These are phyloP conservation scores for Ptiloglossa arizonensis DNA, from an alignment of 1,140 invertebrate species.

Conservation along the genomic window DNA sequence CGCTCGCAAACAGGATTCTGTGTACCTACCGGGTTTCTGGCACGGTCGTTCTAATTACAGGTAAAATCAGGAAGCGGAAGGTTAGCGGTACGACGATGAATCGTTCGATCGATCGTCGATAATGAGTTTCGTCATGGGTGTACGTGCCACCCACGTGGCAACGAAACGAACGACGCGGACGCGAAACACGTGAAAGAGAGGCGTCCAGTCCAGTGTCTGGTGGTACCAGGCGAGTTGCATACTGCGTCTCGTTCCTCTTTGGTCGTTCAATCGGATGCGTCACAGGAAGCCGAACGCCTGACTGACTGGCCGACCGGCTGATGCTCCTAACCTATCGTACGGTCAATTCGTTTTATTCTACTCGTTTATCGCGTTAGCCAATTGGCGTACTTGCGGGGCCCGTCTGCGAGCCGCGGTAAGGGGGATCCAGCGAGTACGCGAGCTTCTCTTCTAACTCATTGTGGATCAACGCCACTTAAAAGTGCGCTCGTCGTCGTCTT, in stretches of 20 bases:
- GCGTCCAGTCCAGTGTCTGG: conserved; percentile 64
- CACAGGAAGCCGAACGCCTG: conserved; percentile 68
- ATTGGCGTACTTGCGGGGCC: conserved; percentile 58
- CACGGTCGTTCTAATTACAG: conserved; percentile 26
- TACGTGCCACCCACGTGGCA: conserved; percentile 40
- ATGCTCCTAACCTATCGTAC: conserved; percentile 65
- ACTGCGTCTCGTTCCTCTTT: conserved; percentile 63
- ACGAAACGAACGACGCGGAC: neutral
- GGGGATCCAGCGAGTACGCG: conserved; percentile 14
- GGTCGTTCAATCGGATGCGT: conserved; percentile 61
- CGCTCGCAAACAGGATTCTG: conserved; percentile 9
- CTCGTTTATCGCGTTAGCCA: conserved; percentile 71
- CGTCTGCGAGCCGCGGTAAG: conserved; percentile 17
- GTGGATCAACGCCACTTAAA: neutral
- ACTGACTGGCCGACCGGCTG: conserved; percentile 50
- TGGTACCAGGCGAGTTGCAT: conserved; percentile 64
- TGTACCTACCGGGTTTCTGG: conserved; percentile 22
- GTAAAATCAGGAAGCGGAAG: conserved; percentile 49
- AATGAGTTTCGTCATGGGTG: conserved; percentile 46
- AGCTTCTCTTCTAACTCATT: conserved; percentile 22
- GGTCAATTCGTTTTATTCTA: conserved; percentile 63
- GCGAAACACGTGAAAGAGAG: conserved; percentile 58
- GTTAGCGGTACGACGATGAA: conserved; percentile 40
- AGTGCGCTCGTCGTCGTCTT: too few species aligned
- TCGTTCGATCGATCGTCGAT: conserved; percentile 42